Conservation (phyloP, 1,140 invertebrate genomes). For the Zophobas morio region DNA sequence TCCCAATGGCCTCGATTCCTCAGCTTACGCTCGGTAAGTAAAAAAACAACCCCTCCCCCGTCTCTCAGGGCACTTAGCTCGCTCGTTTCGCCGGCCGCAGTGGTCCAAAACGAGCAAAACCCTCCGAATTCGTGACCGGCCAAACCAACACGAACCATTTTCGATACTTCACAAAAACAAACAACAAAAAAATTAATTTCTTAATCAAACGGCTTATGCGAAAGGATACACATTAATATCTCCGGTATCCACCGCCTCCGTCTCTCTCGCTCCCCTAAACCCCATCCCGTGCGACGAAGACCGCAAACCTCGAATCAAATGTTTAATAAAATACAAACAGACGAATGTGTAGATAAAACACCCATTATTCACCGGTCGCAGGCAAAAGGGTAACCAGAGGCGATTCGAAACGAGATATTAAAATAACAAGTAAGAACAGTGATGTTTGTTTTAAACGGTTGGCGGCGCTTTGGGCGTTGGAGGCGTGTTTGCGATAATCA, state of each 20-base stretch:
- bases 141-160: slow-evolving; percentile 15
- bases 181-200: slow-evolving; percentile 42
- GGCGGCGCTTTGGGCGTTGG: slow-evolving; percentile 65
- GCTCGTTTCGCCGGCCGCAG: background rate
- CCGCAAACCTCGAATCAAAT: slow-evolving; percentile 60
- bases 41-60: too few relatives aligned
- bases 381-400: slow-evolving; percentile 60
- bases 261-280: background rate
- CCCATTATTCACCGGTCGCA: slow-evolving; percentile 57
- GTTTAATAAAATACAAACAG: slow-evolving; percentile 63
- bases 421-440: slow-evolving; percentile 67
- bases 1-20: too few relatives aligned
- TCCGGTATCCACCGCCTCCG: background rate
- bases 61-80: too few relatives aligned
- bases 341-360: slow-evolving; percentile 63
- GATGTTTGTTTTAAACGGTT: slow-evolving; percentile 66
- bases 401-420: slow-evolving; percentile 64
- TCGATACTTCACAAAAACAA: slow-evolving; percentile 17
- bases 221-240: slow-evolving; percentile 17
- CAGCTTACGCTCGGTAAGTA: too few relatives aligned
- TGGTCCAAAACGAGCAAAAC: slow-evolving; percentile 3
- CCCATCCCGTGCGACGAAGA: slow-evolving; percentile 31
- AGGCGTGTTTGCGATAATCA: slow-evolving; percentile 67
- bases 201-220: slow-evolving; percentile 34
- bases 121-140: slow-evolving; percentile 13